Evolutionary conservation across 2,888 invertebrate genomes (phyloP).

Genomic region (Subacronicta megacephala): DNA sequence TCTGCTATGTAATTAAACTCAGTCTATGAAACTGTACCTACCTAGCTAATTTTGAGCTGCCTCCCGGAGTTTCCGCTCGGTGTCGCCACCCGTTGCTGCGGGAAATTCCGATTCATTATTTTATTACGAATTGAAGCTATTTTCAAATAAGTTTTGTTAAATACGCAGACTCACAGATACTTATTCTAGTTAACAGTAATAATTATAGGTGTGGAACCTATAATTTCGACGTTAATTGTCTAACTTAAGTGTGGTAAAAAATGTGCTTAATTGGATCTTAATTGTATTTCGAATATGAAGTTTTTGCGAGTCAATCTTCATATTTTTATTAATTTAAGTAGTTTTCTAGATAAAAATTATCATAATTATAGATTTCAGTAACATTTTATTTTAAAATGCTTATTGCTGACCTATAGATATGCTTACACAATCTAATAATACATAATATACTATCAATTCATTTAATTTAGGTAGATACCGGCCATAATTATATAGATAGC

Average conservation of each 20-base stretch:
- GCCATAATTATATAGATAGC: constrained; percentile 21
- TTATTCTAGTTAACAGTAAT: constrained; percentile 33
- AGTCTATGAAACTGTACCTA: constrained; percentile 69
- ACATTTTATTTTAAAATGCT: not conserved
- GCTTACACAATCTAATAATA: not conserved
- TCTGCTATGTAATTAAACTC: constrained; percentile 80
- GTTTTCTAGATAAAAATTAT: not conserved
- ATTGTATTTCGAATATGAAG: constrained; percentile 5
- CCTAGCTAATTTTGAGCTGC: constrained; percentile 43
- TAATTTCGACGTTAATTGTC: constrained; percentile 30
- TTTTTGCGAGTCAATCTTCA: constrained; percentile 9
- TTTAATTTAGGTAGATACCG: constrained; percentile 13
- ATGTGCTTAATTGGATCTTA: constrained; percentile 27
- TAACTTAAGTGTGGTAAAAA: constrained; percentile 20
- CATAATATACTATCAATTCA: constrained; percentile 10
- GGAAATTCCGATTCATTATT: constrained; percentile 39
- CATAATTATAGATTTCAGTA: not conserved
- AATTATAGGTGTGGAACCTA: constrained; percentile 28
- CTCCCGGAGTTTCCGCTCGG: constrained; percentile 31
- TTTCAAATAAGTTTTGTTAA: constrained; percentile 16
- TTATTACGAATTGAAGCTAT: constrained; percentile 6
- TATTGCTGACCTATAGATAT: not conserved
- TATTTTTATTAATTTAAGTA: not conserved
- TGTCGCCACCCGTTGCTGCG: constrained; percentile 17
- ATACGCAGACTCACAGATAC: constrained; percentile 9